These are phyloP conservation scores for Lithobates sylvaticus DNA, from an alignment of 2,797 vertebrate genomes.

Conservation along the genomic window DNA sequence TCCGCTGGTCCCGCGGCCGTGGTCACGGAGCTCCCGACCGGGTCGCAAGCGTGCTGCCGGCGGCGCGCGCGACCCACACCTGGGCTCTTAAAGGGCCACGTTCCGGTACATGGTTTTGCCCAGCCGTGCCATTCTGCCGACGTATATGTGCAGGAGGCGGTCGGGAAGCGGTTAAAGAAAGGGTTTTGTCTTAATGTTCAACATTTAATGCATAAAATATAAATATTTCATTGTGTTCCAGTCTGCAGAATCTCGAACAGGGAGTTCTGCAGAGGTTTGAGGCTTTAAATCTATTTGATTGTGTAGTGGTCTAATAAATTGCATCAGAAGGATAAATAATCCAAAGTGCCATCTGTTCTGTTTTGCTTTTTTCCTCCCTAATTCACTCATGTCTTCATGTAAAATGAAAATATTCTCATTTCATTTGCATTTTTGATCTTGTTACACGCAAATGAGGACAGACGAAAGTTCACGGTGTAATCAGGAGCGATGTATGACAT, in stretches of 20 bases:
- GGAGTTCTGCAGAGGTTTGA: not conserved
- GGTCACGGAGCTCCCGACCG: no score
- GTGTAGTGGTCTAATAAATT: slow-evolving; percentile 31
- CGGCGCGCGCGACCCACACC: no score
- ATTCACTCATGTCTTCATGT: slow-evolving; percentile 30
- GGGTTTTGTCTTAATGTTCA: not conserved
- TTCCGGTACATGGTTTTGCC: no score
- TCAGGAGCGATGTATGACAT: slow-evolving; percentile 26
- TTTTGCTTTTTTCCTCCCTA: slow-evolving; percentile 54
- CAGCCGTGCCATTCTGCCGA: no score
- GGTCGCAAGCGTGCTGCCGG: no score
- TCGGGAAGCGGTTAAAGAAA: no score
- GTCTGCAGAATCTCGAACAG: not conserved
- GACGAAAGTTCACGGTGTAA: not conserved
- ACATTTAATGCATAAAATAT: not conserved
- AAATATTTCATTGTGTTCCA: not conserved
- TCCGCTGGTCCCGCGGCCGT: no score
- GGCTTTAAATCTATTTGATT: slow-evolving; percentile 20
- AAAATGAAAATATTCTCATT: slow-evolving; percentile 67
- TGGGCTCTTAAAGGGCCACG: no score
- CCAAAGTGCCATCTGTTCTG: slow-evolving; percentile 64
- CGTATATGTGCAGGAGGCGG: no score
- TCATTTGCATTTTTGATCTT: slow-evolving; percentile 65
- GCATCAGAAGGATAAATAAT: slow-evolving; percentile 59
- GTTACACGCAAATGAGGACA: slow-evolving; percentile 44